Evolutionary conservation across 2,888 invertebrate genomes (phyloP).

Genomic region (Nymphalis c-album): DNA sequence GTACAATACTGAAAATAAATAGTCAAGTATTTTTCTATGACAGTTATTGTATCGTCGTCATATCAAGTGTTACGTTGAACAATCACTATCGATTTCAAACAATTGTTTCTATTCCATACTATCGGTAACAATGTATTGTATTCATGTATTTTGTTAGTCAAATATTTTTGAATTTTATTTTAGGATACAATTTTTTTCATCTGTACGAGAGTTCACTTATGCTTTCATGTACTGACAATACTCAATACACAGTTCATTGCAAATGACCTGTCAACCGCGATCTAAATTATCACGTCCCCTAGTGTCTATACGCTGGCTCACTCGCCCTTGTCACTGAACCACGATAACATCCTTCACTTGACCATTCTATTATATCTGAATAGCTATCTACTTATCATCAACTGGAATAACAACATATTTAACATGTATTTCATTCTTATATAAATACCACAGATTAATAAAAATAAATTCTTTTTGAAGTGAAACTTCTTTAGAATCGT

Average conservation of each 20-base stretch:
- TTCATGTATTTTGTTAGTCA: background rate
- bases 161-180: background rate
- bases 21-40: background rate
- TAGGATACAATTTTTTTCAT: too few species aligned
- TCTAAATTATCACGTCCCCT: background rate
- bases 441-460: too few species aligned
- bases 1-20: background rate
- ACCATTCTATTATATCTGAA: too few species aligned
- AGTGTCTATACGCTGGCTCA: background rate
- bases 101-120: background rate
- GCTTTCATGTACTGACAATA: too few species aligned
- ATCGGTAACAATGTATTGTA: constrained; percentile 1
- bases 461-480: background rate
- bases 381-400: too few species aligned
- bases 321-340: background rate
- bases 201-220: too few species aligned
- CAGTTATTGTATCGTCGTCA: background rate
- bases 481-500: too few species aligned
- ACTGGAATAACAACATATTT: too few species aligned
- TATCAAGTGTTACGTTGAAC: background rate
- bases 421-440: too few species aligned
- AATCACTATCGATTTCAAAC: constrained; percentile 6
- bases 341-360: background rate
- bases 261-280: background rate
- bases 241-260: background rate